Conservation (phyloP, 2,888 invertebrate species). For the Vesta saturnalis region DNA sequence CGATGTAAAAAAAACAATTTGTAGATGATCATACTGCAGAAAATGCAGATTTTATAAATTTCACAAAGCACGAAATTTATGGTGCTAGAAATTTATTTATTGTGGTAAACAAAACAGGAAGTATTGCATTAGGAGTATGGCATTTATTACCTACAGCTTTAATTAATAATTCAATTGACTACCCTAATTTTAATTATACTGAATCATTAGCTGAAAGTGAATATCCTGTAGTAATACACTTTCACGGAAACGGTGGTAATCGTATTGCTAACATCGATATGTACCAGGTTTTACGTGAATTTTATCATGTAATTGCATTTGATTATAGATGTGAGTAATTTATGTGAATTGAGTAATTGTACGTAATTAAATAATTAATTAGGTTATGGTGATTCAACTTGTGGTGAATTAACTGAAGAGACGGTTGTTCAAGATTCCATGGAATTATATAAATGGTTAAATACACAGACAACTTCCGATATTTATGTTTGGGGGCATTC, state of each 20-base stretch:
- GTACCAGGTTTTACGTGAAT: conserved; percentile 74
- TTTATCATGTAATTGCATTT: conserved; percentile 81
- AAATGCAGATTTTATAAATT: conserved; percentile 15
- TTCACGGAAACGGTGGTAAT: conserved; percentile 80
- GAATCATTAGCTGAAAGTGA: conserved; percentile 62
- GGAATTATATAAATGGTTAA: conserved; percentile 55
- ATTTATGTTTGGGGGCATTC: conserved; percentile 59
- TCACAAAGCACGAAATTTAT: conserved; percentile 63
- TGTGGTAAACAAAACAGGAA: conserved; percentile 62
- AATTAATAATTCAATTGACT: conserved; percentile 48
- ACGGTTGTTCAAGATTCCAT: conserved; percentile 54
- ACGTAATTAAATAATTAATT: neutral
- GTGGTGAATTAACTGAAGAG: conserved; percentile 51
- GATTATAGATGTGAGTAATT: conserved; percentile 78
- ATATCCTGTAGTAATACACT: conserved; percentile 70
- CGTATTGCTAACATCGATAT: conserved; percentile 76
- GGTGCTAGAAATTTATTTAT: conserved; percentile 77
- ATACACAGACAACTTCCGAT: conserved; percentile 45
- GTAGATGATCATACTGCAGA: neutral
- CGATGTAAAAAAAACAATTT: neutral
- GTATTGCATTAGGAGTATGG: conserved; percentile 70
- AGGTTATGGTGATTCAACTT: conserved; percentile 58
- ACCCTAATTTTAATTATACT: conserved; percentile 43
- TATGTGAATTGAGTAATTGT: neutral
- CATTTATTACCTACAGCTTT: conserved; percentile 76